A percentile compares a stretch with the other conserved stretches of the same genome.
Evolutionary conservation across 1,140 invertebrate genomes (phyloP).

Genomic region (Drosophila pruinosa): DNA sequence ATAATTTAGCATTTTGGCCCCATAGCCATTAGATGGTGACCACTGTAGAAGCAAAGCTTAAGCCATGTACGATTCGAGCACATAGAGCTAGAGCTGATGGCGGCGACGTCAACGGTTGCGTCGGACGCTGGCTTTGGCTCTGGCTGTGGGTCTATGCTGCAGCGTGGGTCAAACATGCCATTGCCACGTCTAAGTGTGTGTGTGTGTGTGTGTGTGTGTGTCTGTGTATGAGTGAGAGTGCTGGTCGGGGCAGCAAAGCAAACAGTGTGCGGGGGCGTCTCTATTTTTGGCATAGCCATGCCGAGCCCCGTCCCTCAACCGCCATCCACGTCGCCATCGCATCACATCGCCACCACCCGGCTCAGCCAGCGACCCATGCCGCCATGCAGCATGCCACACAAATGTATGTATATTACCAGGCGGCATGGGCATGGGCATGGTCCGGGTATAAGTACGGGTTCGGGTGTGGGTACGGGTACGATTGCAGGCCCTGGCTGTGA

Average conservation of each 20-base stretch:
- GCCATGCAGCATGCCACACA: slow-evolving; percentile 15
- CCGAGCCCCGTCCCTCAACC: slow-evolving; percentile 1
- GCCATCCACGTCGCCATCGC: neutral
- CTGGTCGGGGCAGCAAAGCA: slow-evolving; percentile 21
- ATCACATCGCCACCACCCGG: neutral
- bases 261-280: slow-evolving; percentile 62
- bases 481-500: slow-evolving; percentile 40
- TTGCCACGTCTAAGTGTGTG: slow-evolving; percentile 14
- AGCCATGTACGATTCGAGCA: slow-evolving; percentile 54
- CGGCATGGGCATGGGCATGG: slow-evolving; percentile 17
- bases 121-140: slow-evolving; percentile 25
- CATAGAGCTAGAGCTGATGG: slow-evolving; percentile 40
- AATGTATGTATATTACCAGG: too few species aligned
- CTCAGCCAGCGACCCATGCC: slow-evolving; percentile 42
- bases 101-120: slow-evolving; percentile 29
- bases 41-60: slow-evolving; percentile 67
- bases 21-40: neutral
- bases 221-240: slow-evolving; percentile 34
- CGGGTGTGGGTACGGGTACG: neutral
- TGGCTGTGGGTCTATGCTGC: slow-evolving; percentile 34
- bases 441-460: neutral
- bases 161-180: slow-evolving; percentile 58
- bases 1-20: neutral
- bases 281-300: slow-evolving; percentile 68
- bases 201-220: slow-evolving; percentile 20